Evolutionary conservation across 64 coral and sea anemone species (phyloP), one percentile per base, ranked within the genome.

Genomic region (Stylophora pistillata): DNA sequence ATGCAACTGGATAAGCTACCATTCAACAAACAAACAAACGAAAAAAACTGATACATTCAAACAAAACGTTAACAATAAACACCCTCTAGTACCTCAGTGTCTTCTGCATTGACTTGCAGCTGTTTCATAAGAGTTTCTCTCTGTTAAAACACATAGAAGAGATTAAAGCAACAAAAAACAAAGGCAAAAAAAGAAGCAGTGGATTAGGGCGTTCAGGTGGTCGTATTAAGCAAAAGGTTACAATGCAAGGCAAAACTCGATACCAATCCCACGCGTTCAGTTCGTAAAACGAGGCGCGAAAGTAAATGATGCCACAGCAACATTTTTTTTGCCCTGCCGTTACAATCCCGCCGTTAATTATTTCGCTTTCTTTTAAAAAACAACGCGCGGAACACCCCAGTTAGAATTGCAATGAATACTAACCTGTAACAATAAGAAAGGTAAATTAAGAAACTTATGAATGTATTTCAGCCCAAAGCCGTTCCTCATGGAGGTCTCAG

Each of bases 391-490:
- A 61, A 6, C 30, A 34, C 16, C 16, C 61, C n/a, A 62, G 9
- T 23, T 33, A 17, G 10, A 18, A 15, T 55, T n/a, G 10, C 53
- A 31, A 17, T 20, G 7, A 29, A 16, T 9, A 76, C 82, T 11
- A 53, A 99, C 97, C 90, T 99, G 97, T 53, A 99, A 88, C 52
- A 93, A 78, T 14, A 99, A 78, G 75, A 99, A 99, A 15, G 97
- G 97, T 30, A 99, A 53, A 77, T 95, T 99, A 59, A 99, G 92
- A 55, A 99, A 99, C 32, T 94, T 99, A 63, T 99, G 97, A 82
- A 99, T 95, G 76, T 93, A 99, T 64, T 99, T 99, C 20, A 99
- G 79, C 30, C 97, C 97, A 95, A 99, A 99, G 58, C 97, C 93
- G 95, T 99, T 99, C 55, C 95, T 99, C 93, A 99, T 90, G 30